Conservation (phyloP, 1,140 invertebrate genomes). For the Melanaphis sacchari region DNA sequence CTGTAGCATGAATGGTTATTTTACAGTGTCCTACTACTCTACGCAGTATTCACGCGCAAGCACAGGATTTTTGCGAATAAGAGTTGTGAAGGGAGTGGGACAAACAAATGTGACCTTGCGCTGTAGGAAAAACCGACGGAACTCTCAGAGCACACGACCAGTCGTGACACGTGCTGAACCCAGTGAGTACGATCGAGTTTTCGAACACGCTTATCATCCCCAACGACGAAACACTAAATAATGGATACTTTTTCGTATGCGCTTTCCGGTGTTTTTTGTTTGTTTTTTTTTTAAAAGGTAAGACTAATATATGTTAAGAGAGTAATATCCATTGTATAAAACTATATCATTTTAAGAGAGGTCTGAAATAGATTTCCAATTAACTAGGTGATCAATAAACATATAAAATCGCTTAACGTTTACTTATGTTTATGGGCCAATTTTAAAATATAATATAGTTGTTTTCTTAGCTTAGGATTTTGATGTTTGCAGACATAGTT, state of each 20-base stretch:
- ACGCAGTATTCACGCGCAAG: neutral
- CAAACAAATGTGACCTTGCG: neutral
- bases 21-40: neutral
- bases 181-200: constrained; percentile 18
- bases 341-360: neutral
- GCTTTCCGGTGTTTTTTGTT: neutral
- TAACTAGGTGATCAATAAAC: neutral
- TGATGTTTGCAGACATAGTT: neutral
- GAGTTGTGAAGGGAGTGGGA: neutral
- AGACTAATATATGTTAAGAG: neutral
- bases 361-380: neutral
- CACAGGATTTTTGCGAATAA: neutral
- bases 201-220: neutral
- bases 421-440: neutral
- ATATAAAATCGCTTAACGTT: neutral
- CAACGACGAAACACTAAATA: neutral
- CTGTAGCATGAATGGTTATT: neutral
- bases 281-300: neutral
- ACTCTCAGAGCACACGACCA: neutral
- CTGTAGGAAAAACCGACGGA: constrained; percentile 4
- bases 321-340: neutral
- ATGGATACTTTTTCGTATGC: neutral
- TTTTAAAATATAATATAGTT: neutral
- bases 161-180: constrained; percentile 30
- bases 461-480: neutral